phyloP scores from a whole-genome alignment of 53 echinoderm and acorn worm genomes.

The Astropecten irregularis region DNA sequence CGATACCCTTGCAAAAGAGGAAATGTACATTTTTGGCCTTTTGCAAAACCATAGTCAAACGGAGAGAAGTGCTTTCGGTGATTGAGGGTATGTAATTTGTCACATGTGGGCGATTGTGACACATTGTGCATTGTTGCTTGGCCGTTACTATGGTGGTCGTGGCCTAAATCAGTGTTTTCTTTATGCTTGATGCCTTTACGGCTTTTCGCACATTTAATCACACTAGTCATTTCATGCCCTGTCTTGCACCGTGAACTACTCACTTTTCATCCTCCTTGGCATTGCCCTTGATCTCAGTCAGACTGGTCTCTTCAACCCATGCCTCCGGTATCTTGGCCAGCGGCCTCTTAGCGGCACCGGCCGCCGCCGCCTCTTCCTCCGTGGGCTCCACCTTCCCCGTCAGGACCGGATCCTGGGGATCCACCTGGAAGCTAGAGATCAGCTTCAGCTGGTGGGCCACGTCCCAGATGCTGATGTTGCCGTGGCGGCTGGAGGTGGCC shows the following conservation, averaged over 20 bases:
- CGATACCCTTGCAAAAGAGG: no score
- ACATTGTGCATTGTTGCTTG: no score
- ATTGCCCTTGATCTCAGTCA: constrained; percentile 31
- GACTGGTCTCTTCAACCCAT: constrained; percentile 67
- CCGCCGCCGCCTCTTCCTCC: neutral
- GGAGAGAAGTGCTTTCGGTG: no score
- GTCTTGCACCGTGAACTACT: constrained; percentile 43
- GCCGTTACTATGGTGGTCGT: no score
- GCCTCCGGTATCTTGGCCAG: constrained; percentile 59
- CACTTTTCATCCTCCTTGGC: constrained; percentile 61
- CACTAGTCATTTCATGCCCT: no score
- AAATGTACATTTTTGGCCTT: no score
- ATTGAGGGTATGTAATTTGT: no score
- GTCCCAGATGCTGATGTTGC: constrained; percentile 94
- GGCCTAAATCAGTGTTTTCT: no score
- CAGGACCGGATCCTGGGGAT: constrained; percentile 65
- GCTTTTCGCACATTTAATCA: no score
- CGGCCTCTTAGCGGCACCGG: neutral
- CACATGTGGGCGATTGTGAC: no score
- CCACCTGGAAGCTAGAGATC: constrained; percentile 67
- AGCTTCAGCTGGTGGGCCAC: constrained; percentile 86
- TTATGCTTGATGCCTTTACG: no score
- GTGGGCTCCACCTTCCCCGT: constrained; percentile 31
- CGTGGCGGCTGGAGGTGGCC: constrained; percentile 85
- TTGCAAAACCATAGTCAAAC: no score